These are phyloP conservation scores for Neodiprion fabricii DNA, from an alignment of 1,140 invertebrate genomes.

Conservation along the genomic window DNA sequence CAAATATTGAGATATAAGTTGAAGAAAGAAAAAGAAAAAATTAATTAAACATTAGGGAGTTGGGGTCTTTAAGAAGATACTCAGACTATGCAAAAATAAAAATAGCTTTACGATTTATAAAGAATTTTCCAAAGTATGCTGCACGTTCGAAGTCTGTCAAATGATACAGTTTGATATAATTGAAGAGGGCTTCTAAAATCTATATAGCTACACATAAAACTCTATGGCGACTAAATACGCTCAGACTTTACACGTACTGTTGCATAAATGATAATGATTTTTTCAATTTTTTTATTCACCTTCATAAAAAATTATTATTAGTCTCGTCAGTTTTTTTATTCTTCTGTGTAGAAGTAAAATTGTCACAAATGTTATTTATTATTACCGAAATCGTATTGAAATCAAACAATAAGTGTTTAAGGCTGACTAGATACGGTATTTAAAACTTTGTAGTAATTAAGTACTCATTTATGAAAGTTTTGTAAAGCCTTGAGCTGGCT, in stretches of 20 bases:
- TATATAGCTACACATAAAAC: neutral
- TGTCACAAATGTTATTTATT: too few species aligned
- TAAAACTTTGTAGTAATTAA: too few species aligned
- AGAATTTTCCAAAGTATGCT: neutral
- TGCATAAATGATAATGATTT: neutral
- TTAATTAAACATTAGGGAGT: conserved; percentile 27
- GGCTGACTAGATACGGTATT: too few species aligned
- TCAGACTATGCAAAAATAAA: conserved; percentile 24
- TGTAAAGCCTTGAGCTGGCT: conserved; percentile 3
- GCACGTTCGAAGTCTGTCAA: neutral
- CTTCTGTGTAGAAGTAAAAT: too few species aligned
- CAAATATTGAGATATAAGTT: conserved; percentile 35
- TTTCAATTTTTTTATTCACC: neutral
- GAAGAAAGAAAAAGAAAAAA: conserved; percentile 35
- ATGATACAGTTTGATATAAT: neutral
- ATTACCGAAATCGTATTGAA: too few species aligned
- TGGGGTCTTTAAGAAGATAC: conserved; percentile 17
- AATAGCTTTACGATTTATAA: conserved; percentile 47
- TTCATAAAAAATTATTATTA: neutral
- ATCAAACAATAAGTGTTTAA: too few species aligned
- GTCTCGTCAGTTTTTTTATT: too few species aligned
- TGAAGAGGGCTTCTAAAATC: neutral
- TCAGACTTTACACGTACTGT: neutral
- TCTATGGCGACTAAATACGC: neutral
- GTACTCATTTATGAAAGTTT: neutral